Percentiles rank a stretch among this genome's conserved stretches.
Conservation (phyloP, 2,797 vertebrate species). For the Etheostoma nigrum region DNA sequence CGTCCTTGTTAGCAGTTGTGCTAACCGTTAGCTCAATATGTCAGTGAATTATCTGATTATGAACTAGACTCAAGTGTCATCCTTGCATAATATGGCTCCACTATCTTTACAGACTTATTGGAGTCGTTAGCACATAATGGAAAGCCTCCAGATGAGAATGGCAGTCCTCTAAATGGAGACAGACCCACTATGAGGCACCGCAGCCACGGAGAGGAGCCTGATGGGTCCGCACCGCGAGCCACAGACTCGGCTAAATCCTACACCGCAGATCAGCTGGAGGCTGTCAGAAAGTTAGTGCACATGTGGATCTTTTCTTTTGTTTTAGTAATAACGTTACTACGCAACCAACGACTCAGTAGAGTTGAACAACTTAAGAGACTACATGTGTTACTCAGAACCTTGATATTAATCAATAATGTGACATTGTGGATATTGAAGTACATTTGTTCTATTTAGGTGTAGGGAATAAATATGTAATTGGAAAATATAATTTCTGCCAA, state of each 20-base stretch:
- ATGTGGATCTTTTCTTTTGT: neutral
- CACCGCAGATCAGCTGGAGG: constrained; percentile 92
- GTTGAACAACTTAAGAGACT: neutral
- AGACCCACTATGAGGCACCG: constrained; percentile 80
- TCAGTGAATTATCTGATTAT: constrained; percentile 7
- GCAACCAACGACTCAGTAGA: neutral
- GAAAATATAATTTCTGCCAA: neutral
- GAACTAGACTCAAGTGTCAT: neutral
- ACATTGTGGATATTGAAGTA: neutral
- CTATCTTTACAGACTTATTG: constrained; percentile 81
- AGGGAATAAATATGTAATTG: neutral
- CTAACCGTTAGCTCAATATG: constrained; percentile 48
- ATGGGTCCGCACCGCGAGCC: constrained; percentile 80
- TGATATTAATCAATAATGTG: neutral
- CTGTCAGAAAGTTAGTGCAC: constrained; percentile 90
- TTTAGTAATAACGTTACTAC: neutral
- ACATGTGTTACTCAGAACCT: neutral
- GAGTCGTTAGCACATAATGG: constrained; percentile 88
- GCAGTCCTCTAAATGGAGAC: constrained; percentile 80
- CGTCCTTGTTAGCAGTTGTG: constrained; percentile 2
- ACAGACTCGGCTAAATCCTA: constrained; percentile 89
- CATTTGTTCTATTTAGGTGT: neutral
- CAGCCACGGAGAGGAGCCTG: constrained; percentile 70
- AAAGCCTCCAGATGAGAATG: constrained; percentile 80
- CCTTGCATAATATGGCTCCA: neutral